Evolutionary conservation across 1,140 invertebrate species (phyloP).

Genomic region (Eumeta japonica): DNA sequence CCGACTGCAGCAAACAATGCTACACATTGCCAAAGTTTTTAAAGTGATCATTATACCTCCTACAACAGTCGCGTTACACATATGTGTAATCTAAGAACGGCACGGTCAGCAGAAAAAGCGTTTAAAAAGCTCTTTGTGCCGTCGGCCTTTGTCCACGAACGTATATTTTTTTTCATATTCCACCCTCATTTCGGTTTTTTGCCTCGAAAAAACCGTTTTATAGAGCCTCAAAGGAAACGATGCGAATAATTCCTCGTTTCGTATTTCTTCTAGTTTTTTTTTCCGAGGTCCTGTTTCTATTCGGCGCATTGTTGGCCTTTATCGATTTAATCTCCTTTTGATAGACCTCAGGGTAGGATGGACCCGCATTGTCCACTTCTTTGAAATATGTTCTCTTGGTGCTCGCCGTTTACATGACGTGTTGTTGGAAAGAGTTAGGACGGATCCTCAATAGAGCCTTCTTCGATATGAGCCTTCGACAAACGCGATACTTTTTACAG

Average conservation of each 20-base stretch:
- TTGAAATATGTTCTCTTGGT: conserved; percentile 19
- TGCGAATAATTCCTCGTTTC: conserved; percentile 57
- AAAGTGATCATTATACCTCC: no score
- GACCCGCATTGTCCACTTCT: conserved; percentile 47
- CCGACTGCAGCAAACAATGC: no score
- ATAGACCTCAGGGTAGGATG: conserved; percentile 45
- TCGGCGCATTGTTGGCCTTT: conserved; percentile 44
- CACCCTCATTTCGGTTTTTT: conserved; percentile 51
- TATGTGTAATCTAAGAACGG: conserved; percentile 19
- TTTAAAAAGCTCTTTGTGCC: conserved; percentile 38
- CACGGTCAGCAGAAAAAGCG: conserved; percentile 37
- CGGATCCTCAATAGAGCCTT: no score
- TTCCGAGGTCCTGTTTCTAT: conserved; percentile 21
- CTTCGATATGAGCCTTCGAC: no score
- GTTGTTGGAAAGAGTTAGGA: conserved; percentile 17
- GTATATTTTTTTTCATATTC: conserved; percentile 41
- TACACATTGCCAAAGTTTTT: no score
- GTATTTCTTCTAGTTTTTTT: conserved; percentile 47
- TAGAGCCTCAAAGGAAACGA: conserved; percentile 53
- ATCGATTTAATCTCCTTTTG: conserved; percentile 53
- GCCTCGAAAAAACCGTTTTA: conserved; percentile 50
- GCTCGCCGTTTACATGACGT: conserved; percentile 4
- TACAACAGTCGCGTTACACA: background rate
- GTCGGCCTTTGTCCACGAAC: conserved; percentile 42
- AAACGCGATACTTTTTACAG: no score